phyloP scores from a whole-genome alignment of 2,888 invertebrate genomes.

The Lamellibrachia columna region DNA sequence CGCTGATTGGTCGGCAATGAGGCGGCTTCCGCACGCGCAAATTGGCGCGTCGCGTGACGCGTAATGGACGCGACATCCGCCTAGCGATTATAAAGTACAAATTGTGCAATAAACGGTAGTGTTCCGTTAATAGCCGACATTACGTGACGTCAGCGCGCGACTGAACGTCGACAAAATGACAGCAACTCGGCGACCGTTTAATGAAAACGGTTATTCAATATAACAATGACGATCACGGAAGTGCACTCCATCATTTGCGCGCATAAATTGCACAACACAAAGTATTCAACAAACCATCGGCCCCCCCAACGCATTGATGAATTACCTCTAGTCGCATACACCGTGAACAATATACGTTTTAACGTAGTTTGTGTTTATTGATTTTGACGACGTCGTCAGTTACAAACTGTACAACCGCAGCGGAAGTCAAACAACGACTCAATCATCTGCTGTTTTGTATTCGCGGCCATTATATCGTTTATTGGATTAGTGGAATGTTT shows the following conservation, averaged over 20 bases:
- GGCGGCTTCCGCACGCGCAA: neutral
- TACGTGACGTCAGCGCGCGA: neutral
- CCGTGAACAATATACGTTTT: neutral
- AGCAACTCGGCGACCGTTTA: neutral
- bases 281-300: neutral
- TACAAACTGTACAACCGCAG: neutral
- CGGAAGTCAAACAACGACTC: neutral
- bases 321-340: neutral
- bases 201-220: constrained; percentile 4
- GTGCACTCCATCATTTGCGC: neutral
- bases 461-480: no score
- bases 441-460: neutral
- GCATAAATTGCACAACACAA: neutral
- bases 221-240: neutral
- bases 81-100: neutral
- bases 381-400: neutral
- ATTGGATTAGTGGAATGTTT: neutral
- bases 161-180: neutral
- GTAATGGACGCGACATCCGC: constrained; percentile 12
- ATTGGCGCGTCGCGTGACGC: constrained; percentile 10
- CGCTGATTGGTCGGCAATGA: neutral
- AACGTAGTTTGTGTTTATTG: neutral
- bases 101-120: neutral
- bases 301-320: neutral
- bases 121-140: neutral